Conservation (phyloP, 1,140 invertebrate species). For the Zaprionus inermis region DNA sequence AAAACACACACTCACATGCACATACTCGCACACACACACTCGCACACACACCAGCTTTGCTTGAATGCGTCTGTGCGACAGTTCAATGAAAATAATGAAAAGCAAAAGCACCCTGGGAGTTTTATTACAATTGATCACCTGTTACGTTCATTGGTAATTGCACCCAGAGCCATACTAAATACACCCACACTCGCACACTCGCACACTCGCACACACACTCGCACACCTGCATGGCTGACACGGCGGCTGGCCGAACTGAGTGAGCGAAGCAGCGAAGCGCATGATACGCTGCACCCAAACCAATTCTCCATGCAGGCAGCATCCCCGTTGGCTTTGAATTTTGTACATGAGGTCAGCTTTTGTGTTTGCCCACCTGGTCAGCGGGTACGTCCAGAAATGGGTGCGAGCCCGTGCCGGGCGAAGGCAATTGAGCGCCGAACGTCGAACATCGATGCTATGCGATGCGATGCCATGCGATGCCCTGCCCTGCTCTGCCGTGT, state of each 20-base stretch:
- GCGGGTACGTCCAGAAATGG: background rate
- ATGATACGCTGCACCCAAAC: conserved; percentile 48
- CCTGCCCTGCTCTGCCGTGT: conserved; percentile 11
- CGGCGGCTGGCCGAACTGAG: conserved; percentile 20
- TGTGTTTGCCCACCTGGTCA: conserved; percentile 45
- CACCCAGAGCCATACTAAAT: conserved; percentile 83
- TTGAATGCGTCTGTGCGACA: conserved; percentile 46
- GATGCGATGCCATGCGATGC: background rate
- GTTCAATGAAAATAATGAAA: conserved; percentile 80
- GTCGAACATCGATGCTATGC: conserved; percentile 3
- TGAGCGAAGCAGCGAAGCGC: conserved; percentile 39
- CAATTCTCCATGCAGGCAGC: conserved; percentile 20
- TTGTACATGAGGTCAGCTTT: conserved; percentile 76
- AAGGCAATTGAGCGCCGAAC: conserved; percentile 34
- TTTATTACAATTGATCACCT: conserved; percentile 84
- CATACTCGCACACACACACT: conserved; percentile 17
- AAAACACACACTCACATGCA: conserved; percentile 17
- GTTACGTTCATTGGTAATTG: conserved; percentile 84
- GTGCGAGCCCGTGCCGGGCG: background rate
- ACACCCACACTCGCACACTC: conserved; percentile 46
- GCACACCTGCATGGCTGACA: conserved; percentile 11
- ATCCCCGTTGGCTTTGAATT: conserved; percentile 58
- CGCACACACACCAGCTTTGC: conserved; percentile 3
- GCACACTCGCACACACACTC: conserved; percentile 8
- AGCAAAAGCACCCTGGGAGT: conserved; percentile 84